Conservation (phyloP, 2,113 vertebrate genomes). For the Crypturellus undulatus region DNA sequence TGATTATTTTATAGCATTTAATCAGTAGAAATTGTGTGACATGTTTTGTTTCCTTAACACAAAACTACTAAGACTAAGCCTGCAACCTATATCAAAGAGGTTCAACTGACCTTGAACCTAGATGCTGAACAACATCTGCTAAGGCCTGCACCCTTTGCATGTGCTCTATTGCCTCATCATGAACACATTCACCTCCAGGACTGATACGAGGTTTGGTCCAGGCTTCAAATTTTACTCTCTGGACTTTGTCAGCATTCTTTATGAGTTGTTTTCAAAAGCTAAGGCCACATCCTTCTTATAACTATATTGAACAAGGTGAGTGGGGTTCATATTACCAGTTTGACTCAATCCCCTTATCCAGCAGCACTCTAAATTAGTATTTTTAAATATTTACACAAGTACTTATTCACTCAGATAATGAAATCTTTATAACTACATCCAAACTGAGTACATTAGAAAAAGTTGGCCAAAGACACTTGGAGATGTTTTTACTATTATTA, state of each 20-base stretch:
- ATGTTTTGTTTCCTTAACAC: not conserved
- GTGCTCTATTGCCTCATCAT: not conserved
- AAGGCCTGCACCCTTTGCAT: not conserved
- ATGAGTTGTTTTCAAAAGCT: not conserved
- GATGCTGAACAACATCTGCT: not conserved
- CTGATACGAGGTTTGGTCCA: not conserved
- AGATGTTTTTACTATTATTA: not conserved
- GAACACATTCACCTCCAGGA: not conserved
- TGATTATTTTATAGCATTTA: not conserved
- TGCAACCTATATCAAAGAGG: not conserved
- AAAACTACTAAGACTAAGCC: not conserved
- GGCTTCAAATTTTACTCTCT: not conserved
- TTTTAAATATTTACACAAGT: not conserved
- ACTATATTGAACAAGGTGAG: not conserved
- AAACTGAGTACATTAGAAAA: not conserved
- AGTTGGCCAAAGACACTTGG: accelerated
- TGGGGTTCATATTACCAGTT: not conserved
- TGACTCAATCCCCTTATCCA: not conserved
- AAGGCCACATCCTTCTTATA: not conserved
- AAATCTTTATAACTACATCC: not conserved
- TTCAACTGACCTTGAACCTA: not conserved
- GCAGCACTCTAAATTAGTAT: not conserved
- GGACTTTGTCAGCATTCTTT: not conserved
- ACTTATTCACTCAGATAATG: not conserved
- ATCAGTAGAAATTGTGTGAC: not conserved